These are phyloP conservation scores for Haemorhous mexicanus DNA, from an alignment of 2,113 vertebrate species.

Conservation along the genomic window DNA sequence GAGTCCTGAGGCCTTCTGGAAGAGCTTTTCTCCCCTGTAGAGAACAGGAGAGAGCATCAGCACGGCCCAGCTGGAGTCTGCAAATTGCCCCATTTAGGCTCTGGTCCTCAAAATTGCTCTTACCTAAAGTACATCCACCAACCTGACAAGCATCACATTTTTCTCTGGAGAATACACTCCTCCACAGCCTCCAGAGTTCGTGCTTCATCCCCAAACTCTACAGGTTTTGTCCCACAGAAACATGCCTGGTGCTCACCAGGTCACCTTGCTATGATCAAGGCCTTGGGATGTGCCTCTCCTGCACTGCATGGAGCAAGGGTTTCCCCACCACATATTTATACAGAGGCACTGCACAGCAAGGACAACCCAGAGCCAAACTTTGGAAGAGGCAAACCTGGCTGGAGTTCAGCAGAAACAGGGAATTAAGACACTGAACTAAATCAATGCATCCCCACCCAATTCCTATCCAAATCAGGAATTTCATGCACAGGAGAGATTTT, in stretches of 20 bases:
- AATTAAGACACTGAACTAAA: slow-evolving; percentile 16
- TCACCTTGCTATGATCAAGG: neutral
- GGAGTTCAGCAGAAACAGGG: neutral
- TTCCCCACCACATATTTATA: neutral
- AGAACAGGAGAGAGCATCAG: slow-evolving; percentile 5
- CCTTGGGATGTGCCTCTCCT: neutral
- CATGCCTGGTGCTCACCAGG: neutral
- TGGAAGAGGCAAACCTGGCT: slow-evolving; percentile 20
- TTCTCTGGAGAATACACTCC: neutral
- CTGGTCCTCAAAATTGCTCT: neutral
- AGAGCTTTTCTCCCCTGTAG: neutral
- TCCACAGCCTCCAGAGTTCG: neutral
- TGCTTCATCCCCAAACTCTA: neutral
- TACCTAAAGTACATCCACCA: neutral
- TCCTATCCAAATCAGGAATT: slow-evolving; percentile 9
- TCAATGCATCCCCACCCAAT: neutral
- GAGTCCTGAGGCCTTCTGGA: neutral
- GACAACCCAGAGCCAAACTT: neutral
- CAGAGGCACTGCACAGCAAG: neutral
- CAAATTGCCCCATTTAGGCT: slow-evolving; percentile 1
- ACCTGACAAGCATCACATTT: neutral
- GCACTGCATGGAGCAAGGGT: fast-evolving
- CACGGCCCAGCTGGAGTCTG: neutral
- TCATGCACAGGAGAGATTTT: neutral
- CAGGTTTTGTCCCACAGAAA: neutral